Evolutionary conservation across 2,888 invertebrate genomes (phyloP).

Genomic region (Pollenia angustigena): DNA sequence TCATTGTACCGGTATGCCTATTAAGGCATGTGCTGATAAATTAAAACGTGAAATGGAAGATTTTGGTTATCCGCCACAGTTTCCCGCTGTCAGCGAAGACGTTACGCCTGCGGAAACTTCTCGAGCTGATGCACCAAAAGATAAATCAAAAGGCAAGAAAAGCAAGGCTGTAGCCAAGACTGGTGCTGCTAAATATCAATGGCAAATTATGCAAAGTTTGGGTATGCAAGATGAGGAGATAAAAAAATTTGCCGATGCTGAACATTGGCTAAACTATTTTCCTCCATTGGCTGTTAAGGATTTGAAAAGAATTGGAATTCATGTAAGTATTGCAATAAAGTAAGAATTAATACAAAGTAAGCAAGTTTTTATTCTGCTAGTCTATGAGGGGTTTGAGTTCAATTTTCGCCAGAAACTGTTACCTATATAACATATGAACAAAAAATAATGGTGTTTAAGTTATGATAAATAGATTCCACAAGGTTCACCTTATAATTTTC

Average conservation of each 20-base stretch:
- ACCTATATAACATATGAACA: too few species aligned
- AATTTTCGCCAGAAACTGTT: too few species aligned
- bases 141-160: constrained; percentile 97
- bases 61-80: constrained; percentile 96
- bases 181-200: constrained; percentile 95
- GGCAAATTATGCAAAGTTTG: constrained; percentile 99
- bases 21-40: constrained; percentile 99
- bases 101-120: constrained; percentile 85
- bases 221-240: constrained; percentile 97
- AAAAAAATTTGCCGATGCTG: constrained; percentile 93
- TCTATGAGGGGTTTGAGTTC: too few species aligned
- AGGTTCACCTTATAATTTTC: not conserved
- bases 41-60: constrained; percentile 95
- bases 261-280: constrained; percentile 98
- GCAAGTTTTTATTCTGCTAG: too few species aligned
- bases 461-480: too few species aligned
- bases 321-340: constrained; percentile 86
- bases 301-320: constrained; percentile 94
- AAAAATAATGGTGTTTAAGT: too few species aligned
- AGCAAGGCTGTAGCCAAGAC: constrained; percentile 98
- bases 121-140: constrained; percentile 87
- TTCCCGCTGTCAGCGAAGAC: constrained; percentile 87
- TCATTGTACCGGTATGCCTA: constrained; percentile 99
- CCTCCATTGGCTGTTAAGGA: constrained; percentile 95
- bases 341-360: too few species aligned